Percentiles rank a stretch among this genome's conserved stretches.
Evolutionary conservation across 1,140 invertebrate species (phyloP).

Genomic region (Sinella curviseta): DNA sequence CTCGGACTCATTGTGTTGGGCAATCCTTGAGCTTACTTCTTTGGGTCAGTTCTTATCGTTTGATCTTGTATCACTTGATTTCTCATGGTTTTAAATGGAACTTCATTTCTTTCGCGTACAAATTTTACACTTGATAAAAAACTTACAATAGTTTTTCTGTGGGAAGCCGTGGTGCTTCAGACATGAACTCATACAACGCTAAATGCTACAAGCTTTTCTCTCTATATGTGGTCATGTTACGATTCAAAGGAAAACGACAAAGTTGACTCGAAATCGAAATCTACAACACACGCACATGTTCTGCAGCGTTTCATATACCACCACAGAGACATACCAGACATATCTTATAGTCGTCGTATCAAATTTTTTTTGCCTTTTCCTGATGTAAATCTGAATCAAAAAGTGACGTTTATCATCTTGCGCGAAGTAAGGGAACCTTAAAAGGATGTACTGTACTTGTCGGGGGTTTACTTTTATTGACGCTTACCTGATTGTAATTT

Average conservation of each 20-base stretch:
- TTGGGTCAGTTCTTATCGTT: slow-evolving; percentile 31
- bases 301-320: too few species aligned
- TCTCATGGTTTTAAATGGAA: background rate
- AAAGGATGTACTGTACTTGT: background rate
- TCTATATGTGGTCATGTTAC: background rate
- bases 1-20: slow-evolving; percentile 88
- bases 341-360: too few species aligned
- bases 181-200: too few species aligned
- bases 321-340: too few species aligned
- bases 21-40: slow-evolving; percentile 83
- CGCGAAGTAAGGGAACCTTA: background rate
- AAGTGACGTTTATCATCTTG: background rate
- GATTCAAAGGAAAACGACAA: background rate
- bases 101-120: too few species aligned
- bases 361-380: background rate
- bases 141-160: too few species aligned
- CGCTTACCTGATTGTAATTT: background rate
- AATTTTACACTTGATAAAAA: too few species aligned
- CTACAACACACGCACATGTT: too few species aligned
- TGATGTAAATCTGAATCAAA: slow-evolving; percentile 5
- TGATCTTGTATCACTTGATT: background rate
- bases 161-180: too few species aligned
- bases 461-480: background rate
- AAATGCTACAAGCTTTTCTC: too few species aligned
- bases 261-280: background rate